Percentiles rank a stretch among this genome's conserved stretches.
Conservation (phyloP, 1,140 invertebrate species). For the Tyrophagus putrescentiae region DNA sequence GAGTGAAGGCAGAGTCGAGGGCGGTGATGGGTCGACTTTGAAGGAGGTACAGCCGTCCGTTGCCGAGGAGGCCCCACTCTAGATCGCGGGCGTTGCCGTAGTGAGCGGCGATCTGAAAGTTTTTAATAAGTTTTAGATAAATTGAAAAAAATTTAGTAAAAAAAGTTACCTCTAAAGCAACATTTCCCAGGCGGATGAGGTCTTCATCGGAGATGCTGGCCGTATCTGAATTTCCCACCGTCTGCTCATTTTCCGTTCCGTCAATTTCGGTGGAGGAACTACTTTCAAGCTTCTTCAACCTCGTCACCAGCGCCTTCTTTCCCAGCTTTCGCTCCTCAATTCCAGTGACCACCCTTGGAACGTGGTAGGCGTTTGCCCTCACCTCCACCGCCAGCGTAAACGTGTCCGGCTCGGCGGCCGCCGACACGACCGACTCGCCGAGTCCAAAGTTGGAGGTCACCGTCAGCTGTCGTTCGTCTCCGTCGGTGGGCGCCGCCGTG, state of each 20-base stretch:
- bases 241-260: background rate
- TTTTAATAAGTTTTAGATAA: background rate
- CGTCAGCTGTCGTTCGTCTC: slow-evolving; percentile 47
- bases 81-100: slow-evolving; percentile 23
- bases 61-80: slow-evolving; percentile 25
- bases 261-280: background rate
- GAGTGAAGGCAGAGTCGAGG: slow-evolving; percentile 11
- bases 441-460: slow-evolving; percentile 65
- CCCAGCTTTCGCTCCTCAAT: background rate
- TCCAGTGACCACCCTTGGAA: background rate
- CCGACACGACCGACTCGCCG: slow-evolving; percentile 60
- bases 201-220: slow-evolving; percentile 1
- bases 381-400: slow-evolving; percentile 37
- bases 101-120: slow-evolving; percentile 1
- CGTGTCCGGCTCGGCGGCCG: slow-evolving; percentile 53
- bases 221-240: background rate
- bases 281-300: background rate
- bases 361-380: background rate
- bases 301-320: background rate
- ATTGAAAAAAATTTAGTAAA: background rate
- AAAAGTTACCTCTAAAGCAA: background rate
- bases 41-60: slow-evolving; percentile 10
- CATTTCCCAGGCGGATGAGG: background rate
- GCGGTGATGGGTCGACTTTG: slow-evolving; percentile 26
- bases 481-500: slow-evolving; percentile 53